Conservation (phyloP, 2,797 vertebrate genomes). For the Silurus aristotelis region DNA sequence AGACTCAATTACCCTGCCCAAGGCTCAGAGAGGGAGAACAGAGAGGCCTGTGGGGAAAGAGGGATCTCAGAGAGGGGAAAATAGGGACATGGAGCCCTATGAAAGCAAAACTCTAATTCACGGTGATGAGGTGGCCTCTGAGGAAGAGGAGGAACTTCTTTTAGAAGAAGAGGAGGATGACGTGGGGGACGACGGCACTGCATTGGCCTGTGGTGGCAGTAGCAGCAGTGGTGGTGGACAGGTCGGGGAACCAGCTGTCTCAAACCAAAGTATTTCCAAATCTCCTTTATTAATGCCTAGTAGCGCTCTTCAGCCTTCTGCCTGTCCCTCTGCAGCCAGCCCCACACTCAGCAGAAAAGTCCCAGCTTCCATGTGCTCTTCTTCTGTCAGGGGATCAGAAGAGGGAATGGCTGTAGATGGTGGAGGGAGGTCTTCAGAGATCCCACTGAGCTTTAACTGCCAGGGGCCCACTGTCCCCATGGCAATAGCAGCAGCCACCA, state of each 20-base stretch:
- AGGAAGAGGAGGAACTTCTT: conserved; percentile 76
- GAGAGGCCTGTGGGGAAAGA: conserved; percentile 80
- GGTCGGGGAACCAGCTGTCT: conserved; percentile 94
- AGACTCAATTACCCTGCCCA: conserved; percentile 81
- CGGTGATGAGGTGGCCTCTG: conserved; percentile 70
- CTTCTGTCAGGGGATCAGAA: conserved; percentile 86
- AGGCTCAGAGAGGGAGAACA: conserved; percentile 76
- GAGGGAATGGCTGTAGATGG: conserved; percentile 85
- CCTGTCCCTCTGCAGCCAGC: conserved; percentile 80
- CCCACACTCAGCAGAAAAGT: conserved; percentile 82
- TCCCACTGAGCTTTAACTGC: conserved; percentile 99
- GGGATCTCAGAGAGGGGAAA: conserved; percentile 75
- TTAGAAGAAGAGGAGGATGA: conserved; percentile 86
- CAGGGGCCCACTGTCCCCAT: conserved; percentile 78
- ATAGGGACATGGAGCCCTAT: conserved; percentile 77
- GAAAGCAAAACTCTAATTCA: conserved; percentile 87
- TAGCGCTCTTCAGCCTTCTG: conserved; percentile 94
- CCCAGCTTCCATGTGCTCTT: conserved; percentile 88
- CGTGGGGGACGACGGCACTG: conserved; percentile 83
- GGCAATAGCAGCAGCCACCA: conserved; percentile 73
- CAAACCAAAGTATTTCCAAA: conserved; percentile 99
- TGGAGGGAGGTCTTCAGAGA: conserved; percentile 86
- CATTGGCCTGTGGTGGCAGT: conserved; percentile 80
- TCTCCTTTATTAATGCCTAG: conserved; percentile 99
- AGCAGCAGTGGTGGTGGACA: conserved; percentile 78